Evolutionary conservation across 2,888 invertebrate species (phyloP).

Genomic region (Drosophila testacea): DNA sequence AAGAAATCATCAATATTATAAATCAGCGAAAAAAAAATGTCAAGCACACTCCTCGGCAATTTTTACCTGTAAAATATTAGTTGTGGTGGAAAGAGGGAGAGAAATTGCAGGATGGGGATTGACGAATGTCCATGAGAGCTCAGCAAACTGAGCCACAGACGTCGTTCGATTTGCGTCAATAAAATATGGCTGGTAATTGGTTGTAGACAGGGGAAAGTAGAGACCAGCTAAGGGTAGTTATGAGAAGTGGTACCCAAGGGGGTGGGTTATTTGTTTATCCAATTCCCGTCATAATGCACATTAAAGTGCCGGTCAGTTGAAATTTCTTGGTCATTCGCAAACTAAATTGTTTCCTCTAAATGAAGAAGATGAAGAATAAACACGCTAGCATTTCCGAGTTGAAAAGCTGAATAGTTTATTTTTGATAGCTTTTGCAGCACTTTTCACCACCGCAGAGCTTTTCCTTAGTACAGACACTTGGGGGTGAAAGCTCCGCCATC

Average conservation of each 20-base stretch:
- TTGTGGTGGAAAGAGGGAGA: no score
- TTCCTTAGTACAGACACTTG: neutral
- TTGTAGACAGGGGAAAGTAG: no score
- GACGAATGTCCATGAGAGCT: slow-evolving; percentile 3
- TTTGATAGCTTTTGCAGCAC: neutral
- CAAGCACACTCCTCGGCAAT: neutral
- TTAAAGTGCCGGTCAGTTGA: slow-evolving; percentile 11
- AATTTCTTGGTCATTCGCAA: neutral
- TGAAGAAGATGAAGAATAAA: neutral
- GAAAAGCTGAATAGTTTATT: neutral
- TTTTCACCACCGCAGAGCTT: slow-evolving; percentile 22
- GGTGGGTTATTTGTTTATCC: neutral
- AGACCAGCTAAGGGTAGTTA: neutral
- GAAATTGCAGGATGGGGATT: neutral
- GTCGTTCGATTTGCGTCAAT: slow-evolving; percentile 21
- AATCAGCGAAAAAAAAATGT: slow-evolving; percentile 13
- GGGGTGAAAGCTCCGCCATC: neutral
- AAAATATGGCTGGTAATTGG: slow-evolving; percentile 12
- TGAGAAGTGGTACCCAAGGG: neutral
- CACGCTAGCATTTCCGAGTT: neutral
- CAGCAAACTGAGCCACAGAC: slow-evolving; percentile 15
- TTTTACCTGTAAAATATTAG: slow-evolving; percentile 1
- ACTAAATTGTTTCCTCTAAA: no score
- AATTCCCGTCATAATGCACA: slow-evolving; percentile 12
- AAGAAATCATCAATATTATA: slow-evolving; percentile 1